A percentile compares a stretch with the other conserved stretches of the same genome.
Evolutionary conservation across 2,797 vertebrate species (phyloP).

Genomic region (Poecilia gillii): DNA sequence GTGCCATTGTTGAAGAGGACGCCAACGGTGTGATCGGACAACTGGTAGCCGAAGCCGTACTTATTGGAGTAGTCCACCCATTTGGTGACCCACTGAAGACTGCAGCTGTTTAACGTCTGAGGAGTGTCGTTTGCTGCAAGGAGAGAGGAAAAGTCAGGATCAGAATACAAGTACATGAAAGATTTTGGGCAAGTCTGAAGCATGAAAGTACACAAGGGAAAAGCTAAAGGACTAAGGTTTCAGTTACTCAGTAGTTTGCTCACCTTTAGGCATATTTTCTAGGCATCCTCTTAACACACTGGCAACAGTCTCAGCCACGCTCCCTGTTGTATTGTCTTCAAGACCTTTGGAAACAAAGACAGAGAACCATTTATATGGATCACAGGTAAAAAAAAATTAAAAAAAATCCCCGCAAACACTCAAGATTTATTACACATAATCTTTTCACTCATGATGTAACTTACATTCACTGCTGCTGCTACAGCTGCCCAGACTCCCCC

Average conservation of each 20-base stretch:
- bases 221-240: not conserved
- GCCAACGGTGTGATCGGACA: constrained; percentile 96
- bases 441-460: constrained; percentile 55
- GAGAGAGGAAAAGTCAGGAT: constrained; percentile 37
- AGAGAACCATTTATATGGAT: constrained; percentile 11
- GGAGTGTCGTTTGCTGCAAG: constrained; percentile 86
- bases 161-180: constrained; percentile 19
- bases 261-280: constrained; percentile 93
- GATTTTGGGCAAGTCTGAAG: not conserved
- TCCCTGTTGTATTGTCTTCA: constrained; percentile 93
- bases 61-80: constrained; percentile 99
- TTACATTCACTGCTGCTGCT: constrained; percentile 98
- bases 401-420: not conserved
- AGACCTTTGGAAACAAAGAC: constrained; percentile 80
- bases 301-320: constrained; percentile 92
- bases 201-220: not conserved
- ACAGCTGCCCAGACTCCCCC: constrained; percentile 97
- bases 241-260: constrained; percentile 27
- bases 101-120: constrained; percentile 84
- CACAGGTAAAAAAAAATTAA: not conserved
- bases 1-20: constrained; percentile 99
- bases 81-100: constrained; percentile 98
- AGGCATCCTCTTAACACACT: constrained; percentile 92
- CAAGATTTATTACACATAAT: not conserved
- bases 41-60: constrained; percentile 98